Conservation (phyloP, 2,888 invertebrate genomes). For the Tenodera sinensis region DNA sequence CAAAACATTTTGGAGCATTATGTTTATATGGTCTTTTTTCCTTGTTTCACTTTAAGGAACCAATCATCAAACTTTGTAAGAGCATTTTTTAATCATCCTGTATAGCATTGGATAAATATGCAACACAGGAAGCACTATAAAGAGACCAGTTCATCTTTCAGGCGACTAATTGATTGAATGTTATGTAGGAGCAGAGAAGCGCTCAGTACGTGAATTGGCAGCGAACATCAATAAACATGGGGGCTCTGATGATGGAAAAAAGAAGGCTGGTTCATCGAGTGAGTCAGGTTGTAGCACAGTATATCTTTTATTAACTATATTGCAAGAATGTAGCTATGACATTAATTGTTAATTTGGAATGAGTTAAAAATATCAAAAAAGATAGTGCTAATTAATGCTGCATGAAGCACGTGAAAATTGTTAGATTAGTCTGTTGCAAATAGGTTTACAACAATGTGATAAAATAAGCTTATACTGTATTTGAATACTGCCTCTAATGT, state of each 20-base stretch:
- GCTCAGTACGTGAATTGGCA: conserved; percentile 52
- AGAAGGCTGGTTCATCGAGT: background rate
- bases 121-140: background rate
- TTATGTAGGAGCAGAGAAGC: conserved; percentile 44
- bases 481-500: too few species aligned
- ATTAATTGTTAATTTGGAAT: background rate
- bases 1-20: too few species aligned
- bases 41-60: too few species aligned
- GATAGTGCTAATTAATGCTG: background rate
- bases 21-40: too few species aligned
- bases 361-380: background rate
- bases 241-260: conserved; percentile 1
- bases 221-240: conserved; percentile 45
- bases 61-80: too few species aligned
- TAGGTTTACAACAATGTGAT: background rate
- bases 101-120: too few species aligned
- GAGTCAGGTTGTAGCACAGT: conserved; percentile 6
- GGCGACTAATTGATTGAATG: background rate
- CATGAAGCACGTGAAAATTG: background rate
- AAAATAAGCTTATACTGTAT: too few species aligned
- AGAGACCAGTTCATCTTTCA: background rate
- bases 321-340: background rate
- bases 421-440: background rate
- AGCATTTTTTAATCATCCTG: too few species aligned
- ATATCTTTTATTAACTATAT: background rate